These are phyloP conservation scores for Nebria salina DNA, from an alignment of 2,888 invertebrate genomes.

Conservation along the genomic window DNA sequence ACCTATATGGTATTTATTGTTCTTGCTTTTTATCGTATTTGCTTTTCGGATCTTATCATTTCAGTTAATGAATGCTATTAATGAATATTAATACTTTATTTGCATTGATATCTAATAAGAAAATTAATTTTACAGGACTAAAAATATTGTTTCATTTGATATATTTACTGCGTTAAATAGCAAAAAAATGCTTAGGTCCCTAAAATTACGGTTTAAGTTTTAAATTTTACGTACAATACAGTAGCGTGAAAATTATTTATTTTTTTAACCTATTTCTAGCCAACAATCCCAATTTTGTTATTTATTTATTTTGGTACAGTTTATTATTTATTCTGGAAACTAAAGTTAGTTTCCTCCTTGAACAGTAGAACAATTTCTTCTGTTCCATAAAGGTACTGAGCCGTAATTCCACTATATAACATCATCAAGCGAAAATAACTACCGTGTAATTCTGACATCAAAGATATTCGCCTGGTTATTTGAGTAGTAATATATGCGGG, in stretches of 20 bases:
- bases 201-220: too few relatives aligned
- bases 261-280: too few relatives aligned
- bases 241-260: too few relatives aligned
- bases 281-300: too few relatives aligned
- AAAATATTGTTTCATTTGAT: not conserved
- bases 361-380: constrained; percentile 5
- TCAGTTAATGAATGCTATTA: not conserved
- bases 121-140: not conserved
- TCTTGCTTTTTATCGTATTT: not conserved
- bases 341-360: not conserved
- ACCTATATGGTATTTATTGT: not conserved
- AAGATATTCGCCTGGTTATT: not conserved
- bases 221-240: too few relatives aligned
- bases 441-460: not conserved
- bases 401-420: constrained; percentile 16
- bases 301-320: not conserved
- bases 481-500: not conserved
- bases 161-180: not conserved
- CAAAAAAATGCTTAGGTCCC: too few relatives aligned
- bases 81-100: not conserved
- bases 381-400: constrained; percentile 15
- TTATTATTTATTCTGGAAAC: not conserved
- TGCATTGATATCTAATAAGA: not conserved
- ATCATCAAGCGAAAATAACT: not conserved
- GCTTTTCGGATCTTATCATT: not conserved